Base-by-base conservation (phyloP, 2,113 vertebrate species). In the Oceanodroma tethys region DNA sequence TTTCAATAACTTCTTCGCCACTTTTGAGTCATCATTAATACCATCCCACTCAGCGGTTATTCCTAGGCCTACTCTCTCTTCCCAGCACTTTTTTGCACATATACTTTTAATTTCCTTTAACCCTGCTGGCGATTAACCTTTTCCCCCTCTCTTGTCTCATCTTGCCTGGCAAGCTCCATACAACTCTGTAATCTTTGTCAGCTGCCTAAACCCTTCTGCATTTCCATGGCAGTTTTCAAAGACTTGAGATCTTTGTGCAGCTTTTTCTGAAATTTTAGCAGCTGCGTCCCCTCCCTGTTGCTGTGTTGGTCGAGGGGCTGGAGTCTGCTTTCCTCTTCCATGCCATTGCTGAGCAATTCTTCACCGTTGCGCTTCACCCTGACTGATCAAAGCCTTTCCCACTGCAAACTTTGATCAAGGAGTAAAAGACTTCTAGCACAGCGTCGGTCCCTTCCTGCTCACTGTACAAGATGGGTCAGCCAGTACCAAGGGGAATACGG, bases 1-100 rank as follows among this genome's bases (percentile, higher is more conserved):
- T 68, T 94, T 47, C 85, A 76, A 3, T 32, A 83, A 83, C 58
- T 95, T 85, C 70, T 80, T 55, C 2, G 1, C 62, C 53, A 70
- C 45, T 86, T 95, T 94, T 91, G 88, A 96, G 74, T 92, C 95
- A 94, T 94, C 74, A 29, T 81, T 94, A 92, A 78, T 86, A 45
- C 79, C 93, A 73, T 76, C 88, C 92, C 88, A 95, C 87, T 95
- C 95, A 84, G 42, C 1, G n/a, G 67, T 88, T 95, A 92, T 95
- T 94, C 84, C 81, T 74, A 72, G 62, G 78, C 36, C 56, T 32
- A 2, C 43, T 60, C n/a, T 71, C 48, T 90, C 58, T 94, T 80
- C 36, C 72, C 74, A 87, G 79, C 19, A 75, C 79, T 65, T 79
- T 67, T 68, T 87, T 60, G 32, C 65, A 72, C 32, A 22, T 50